Conservation (phyloP, 2,797 vertebrate species). For the Malurus leucopterus region DNA sequence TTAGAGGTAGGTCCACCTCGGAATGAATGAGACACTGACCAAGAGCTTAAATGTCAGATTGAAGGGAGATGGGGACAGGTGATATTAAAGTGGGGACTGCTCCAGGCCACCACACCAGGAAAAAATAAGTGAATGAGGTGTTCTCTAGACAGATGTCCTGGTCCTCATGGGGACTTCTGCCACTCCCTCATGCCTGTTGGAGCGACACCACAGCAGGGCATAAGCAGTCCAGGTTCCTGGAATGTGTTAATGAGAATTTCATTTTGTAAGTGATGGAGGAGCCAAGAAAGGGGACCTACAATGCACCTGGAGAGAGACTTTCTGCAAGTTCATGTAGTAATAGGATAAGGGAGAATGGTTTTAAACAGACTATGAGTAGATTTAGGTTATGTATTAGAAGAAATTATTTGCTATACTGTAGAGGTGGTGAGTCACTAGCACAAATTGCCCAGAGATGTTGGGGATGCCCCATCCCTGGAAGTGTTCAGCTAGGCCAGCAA, state of each 20-base stretch:
- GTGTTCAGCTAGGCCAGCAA: background rate
- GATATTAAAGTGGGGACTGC: no score
- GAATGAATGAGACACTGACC: background rate
- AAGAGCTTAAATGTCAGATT: background rate
- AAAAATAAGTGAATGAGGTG: no score
- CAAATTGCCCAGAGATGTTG: background rate
- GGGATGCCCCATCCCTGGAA: background rate
- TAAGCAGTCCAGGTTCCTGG: background rate
- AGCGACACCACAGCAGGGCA: background rate
- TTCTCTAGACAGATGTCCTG: background rate
- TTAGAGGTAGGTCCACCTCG: background rate
- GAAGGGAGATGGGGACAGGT: background rate
- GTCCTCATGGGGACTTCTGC: background rate
- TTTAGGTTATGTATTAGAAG: background rate
- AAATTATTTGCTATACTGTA: background rate
- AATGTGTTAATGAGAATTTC: fast-evolving
- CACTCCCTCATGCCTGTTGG: background rate
- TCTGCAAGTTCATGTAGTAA: background rate
- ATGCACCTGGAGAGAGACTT: background rate
- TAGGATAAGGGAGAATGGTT: background rate
- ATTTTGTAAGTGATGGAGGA: background rate
- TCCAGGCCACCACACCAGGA: background rate
- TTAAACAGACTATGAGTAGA: background rate
- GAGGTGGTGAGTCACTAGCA: background rate
- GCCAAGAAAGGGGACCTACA: background rate